Evolutionary conservation across 2,888 invertebrate species (phyloP).

Genomic region (Azorinus chamasolen): DNA sequence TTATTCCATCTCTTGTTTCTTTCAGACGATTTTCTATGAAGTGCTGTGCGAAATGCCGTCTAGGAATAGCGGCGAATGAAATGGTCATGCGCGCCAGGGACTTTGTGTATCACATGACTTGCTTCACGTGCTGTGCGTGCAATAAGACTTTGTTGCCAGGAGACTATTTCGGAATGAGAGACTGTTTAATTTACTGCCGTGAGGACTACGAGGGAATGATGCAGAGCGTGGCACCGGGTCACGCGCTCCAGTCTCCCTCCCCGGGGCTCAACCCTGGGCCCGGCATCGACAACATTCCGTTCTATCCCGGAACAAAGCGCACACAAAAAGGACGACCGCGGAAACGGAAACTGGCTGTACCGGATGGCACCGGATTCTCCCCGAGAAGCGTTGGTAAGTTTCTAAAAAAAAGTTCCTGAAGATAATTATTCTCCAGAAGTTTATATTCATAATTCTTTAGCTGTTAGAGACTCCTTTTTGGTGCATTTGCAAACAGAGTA

Average conservation of each 20-base stretch:
- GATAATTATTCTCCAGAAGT: background rate
- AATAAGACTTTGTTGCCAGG: slow-evolving; percentile 94
- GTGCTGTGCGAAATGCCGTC: slow-evolving; percentile 94
- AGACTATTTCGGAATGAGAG: slow-evolving; percentile 96
- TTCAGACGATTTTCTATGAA: slow-evolving; percentile 94
- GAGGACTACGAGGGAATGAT: slow-evolving; percentile 90
- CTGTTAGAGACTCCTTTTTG: no score
- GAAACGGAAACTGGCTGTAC: slow-evolving; percentile 89
- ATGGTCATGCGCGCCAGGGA: slow-evolving; percentile 96
- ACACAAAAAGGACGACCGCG: slow-evolving; percentile 95
- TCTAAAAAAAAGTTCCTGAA: no score
- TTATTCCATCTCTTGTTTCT: slow-evolving; percentile 68
- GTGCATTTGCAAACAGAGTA: no score
- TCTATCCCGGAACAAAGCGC: slow-evolving; percentile 89
- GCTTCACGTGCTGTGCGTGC: slow-evolving; percentile 95
- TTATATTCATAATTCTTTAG: no score
- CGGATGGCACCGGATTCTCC: slow-evolving; percentile 55
- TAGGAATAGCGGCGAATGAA: slow-evolving; percentile 94
- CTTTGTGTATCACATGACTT: slow-evolving; percentile 95
- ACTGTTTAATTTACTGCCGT: slow-evolving; percentile 94
- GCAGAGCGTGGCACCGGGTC: slow-evolving; percentile 71
- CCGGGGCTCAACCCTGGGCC: slow-evolving; percentile 50
- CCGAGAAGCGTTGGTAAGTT: slow-evolving; percentile 56
- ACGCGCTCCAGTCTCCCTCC: slow-evolving; percentile 41
- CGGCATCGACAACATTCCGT: slow-evolving; percentile 83